Evolutionary conservation across 2,797 vertebrate genomes (phyloP).

Genomic region (Tangara arthus): DNA sequence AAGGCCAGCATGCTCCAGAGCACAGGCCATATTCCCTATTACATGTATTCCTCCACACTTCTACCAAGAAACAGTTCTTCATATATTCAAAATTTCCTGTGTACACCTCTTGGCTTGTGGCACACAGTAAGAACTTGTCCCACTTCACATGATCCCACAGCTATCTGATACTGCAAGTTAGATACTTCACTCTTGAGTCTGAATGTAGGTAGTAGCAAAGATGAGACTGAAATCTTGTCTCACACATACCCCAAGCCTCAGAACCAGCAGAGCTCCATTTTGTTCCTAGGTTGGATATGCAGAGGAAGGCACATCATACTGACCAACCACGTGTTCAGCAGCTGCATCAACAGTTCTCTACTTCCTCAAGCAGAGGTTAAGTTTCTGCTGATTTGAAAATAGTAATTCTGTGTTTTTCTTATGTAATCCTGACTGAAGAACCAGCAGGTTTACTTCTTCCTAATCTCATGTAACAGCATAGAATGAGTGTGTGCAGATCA

Average conservation of each 20-base stretch:
- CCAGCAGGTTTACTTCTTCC: background rate
- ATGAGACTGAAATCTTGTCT: background rate
- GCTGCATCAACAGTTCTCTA: background rate
- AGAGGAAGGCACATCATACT: background rate
- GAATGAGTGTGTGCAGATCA: background rate
- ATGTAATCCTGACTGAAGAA: background rate
- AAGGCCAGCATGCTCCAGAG: background rate
- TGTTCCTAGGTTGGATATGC: fast-evolving
- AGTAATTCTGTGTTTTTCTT: background rate
- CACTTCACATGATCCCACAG: background rate
- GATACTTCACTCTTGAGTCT: background rate
- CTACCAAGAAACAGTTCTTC: background rate
- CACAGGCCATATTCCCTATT: background rate
- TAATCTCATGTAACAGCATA: background rate
- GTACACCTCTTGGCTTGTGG: background rate
- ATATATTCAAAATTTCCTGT: background rate
- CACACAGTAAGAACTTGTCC: background rate
- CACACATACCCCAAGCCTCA: background rate
- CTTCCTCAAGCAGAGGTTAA: background rate
- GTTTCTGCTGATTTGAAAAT: background rate
- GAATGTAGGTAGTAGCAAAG: background rate
- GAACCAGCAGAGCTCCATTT: background rate
- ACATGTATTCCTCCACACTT: background rate
- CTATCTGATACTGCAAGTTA: background rate
- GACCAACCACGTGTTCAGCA: background rate